Percentiles rank a stretch among this genome's conserved stretches.
Evolutionary conservation across 1,140 invertebrate species (phyloP).

Genomic region (Drosophila sp.): DNA sequence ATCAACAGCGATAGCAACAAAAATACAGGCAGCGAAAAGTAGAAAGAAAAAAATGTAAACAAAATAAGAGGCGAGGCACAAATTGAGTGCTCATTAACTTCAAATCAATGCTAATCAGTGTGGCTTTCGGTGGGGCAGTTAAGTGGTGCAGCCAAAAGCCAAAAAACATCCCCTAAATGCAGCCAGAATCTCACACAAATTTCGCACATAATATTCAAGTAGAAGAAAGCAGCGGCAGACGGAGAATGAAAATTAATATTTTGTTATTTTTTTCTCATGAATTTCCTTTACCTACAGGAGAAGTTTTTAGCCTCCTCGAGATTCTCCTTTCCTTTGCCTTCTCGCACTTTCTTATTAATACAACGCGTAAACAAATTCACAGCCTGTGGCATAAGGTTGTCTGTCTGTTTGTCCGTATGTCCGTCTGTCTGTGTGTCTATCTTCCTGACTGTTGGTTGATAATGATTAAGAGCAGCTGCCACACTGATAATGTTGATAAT

Average conservation of each 20-base stretch:
- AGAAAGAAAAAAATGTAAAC: conserved; percentile 3
- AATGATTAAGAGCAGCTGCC: conserved; percentile 55
- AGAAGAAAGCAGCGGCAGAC: neutral
- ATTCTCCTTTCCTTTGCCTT: neutral
- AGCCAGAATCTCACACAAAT: conserved; percentile 1
- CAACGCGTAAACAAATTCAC: conserved; percentile 59
- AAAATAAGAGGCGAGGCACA: conserved; percentile 15
- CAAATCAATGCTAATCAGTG: conserved; percentile 76
- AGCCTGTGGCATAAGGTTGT: conserved; percentile 42
- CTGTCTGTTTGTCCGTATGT: conserved; percentile 15
- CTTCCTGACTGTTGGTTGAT: conserved; percentile 8
- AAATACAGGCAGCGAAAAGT: neutral
- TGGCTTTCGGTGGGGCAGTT: conserved; percentile 10
- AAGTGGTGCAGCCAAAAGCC: conserved; percentile 2
- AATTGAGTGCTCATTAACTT: conserved; percentile 75
- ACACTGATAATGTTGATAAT: conserved; percentile 31
- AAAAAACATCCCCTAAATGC: neutral
- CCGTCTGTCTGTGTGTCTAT: neutral
- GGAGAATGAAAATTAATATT: conserved; percentile 28
- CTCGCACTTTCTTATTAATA: conserved; percentile 43
- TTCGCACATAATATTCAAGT: conserved; percentile 11
- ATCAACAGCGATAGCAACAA: too few relatives aligned
- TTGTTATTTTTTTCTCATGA: conserved; percentile 22
- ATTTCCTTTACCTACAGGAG: conserved; percentile 12
- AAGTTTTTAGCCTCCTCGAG: neutral